Evolutionary conservation across 1,140 invertebrate species (phyloP).

Genomic region (Drosophila funebris): DNA sequence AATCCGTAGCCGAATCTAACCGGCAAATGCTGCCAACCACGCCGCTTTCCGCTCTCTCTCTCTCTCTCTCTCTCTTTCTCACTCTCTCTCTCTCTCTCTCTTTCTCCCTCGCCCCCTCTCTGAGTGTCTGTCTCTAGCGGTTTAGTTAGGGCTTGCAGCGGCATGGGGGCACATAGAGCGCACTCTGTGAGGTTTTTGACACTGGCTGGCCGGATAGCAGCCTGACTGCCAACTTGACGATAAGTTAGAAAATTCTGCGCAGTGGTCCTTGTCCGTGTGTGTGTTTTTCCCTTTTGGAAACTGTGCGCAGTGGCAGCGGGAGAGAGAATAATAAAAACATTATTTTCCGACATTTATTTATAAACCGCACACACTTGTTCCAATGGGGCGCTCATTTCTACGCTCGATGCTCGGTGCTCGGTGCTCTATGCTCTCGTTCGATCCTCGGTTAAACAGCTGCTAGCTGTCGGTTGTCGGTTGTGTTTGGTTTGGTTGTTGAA

Average conservation of each 20-base stretch:
- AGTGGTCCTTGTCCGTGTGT: slow-evolving; percentile 62
- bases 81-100: background rate
- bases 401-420: slow-evolving; percentile 62
- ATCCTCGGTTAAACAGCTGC: background rate
- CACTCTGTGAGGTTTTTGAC: slow-evolving; percentile 73
- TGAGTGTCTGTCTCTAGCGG: background rate
- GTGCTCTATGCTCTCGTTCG: slow-evolving; percentile 66
- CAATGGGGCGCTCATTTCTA: slow-evolving; percentile 34
- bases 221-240: slow-evolving; percentile 35
- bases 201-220: slow-evolving; percentile 68
- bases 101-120: background rate
- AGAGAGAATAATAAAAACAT: slow-evolving; percentile 69
- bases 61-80: background rate
- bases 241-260: slow-evolving; percentile 75
- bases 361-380: slow-evolving; percentile 80
- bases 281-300: slow-evolving; percentile 57
- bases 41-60: background rate
- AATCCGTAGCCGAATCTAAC: slow-evolving; percentile 14
- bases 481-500: background rate
- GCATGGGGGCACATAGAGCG: slow-evolving; percentile 52
- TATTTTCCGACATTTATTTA: slow-evolving; percentile 70
- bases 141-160: slow-evolving; percentile 21
- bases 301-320: slow-evolving; percentile 27
- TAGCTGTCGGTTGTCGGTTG: background rate
- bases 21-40: slow-evolving; percentile 31